Conservation (phyloP, 1,140 invertebrate species). For the Listronotus oregonensis region DNA sequence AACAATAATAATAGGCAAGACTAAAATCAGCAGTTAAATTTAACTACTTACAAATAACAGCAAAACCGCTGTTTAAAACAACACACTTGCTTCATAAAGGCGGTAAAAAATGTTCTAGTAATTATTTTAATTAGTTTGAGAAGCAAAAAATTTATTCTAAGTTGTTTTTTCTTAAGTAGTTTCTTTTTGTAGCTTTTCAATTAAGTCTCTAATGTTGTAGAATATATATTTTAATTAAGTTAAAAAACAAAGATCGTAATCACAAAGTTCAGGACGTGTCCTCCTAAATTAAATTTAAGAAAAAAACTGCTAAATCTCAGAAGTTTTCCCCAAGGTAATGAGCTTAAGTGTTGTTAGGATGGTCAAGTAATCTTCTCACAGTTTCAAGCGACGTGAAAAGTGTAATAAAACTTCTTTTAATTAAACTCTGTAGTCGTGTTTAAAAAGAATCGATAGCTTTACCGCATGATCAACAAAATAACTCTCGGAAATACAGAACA, state of each 20-base stretch:
- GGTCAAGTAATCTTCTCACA: conserved; percentile 38
- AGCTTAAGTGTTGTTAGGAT: conserved; percentile 40
- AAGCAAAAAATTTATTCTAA: too few species aligned
- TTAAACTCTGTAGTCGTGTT: conserved; percentile 38
- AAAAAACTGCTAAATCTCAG: conserved; percentile 32
- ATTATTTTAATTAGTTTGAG: too few species aligned
- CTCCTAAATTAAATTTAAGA: conserved; percentile 26
- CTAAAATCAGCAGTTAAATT: too few species aligned
- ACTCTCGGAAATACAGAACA: conserved; percentile 32
- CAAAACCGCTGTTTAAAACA: too few species aligned
- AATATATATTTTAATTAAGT: conserved; percentile 26
- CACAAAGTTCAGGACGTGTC: conserved; percentile 19
- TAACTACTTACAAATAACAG: too few species aligned
- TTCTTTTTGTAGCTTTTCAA: too few species aligned
- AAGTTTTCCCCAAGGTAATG: conserved; percentile 36
- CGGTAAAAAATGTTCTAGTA: too few species aligned
- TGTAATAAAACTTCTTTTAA: conserved; percentile 41
- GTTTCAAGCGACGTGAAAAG: conserved; percentile 37
- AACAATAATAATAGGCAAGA: too few species aligned
- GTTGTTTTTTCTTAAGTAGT: too few species aligned
- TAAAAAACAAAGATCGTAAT: conserved; percentile 17
- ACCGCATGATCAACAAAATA: conserved; percentile 37
- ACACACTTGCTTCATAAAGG: too few species aligned
- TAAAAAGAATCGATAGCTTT: conserved; percentile 34
- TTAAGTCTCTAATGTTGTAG: too few species aligned